Conservation (phyloP, 2,113 vertebrate species). For the Stigmatopora nigra region DNA sequence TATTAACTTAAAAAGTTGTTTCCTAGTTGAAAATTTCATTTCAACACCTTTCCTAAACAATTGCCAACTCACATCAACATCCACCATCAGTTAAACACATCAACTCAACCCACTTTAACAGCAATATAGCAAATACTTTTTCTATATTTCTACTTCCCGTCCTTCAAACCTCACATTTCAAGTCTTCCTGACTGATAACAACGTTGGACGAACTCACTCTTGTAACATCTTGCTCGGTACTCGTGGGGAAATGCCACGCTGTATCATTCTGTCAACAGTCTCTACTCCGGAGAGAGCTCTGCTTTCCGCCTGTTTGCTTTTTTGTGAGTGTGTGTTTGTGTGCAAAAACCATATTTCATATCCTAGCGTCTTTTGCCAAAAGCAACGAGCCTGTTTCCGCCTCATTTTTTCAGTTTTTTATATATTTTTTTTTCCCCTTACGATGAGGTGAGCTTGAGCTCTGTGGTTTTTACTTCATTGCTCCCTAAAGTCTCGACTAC, state of each 20-base stretch:
- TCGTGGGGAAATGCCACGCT: constrained; percentile 56
- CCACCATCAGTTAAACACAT: background rate
- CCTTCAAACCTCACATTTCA: constrained; percentile 42
- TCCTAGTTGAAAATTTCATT: too few relatives aligned
- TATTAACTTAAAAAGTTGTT: too few relatives aligned
- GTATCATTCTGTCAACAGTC: constrained; percentile 68
- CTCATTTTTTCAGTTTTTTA: too few relatives aligned
- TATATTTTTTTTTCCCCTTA: constrained; percentile 19
- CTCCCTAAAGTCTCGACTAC: constrained; percentile 41
- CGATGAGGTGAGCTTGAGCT: constrained; percentile 35
- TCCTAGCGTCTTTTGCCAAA: constrained; percentile 51
- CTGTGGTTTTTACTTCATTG: constrained; percentile 29
- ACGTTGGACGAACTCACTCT: constrained; percentile 57
- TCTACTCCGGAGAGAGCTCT: constrained; percentile 35
- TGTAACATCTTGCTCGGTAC: constrained; percentile 49
- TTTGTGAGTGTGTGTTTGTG: constrained; percentile 43
- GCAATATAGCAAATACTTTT: constrained; percentile 25
- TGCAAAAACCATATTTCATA: constrained; percentile 55
- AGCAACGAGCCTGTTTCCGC: constrained; percentile 57
- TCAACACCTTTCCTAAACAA: background rate
- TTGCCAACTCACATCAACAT: background rate
- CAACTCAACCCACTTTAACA: constrained; percentile 21
- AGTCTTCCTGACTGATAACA: constrained; percentile 60
- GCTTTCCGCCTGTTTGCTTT: constrained; percentile 31
- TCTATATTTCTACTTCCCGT: constrained; percentile 34